Evolutionary conservation across 2,888 invertebrate genomes (phyloP).

Genomic region (Tenthredo amoena): DNA sequence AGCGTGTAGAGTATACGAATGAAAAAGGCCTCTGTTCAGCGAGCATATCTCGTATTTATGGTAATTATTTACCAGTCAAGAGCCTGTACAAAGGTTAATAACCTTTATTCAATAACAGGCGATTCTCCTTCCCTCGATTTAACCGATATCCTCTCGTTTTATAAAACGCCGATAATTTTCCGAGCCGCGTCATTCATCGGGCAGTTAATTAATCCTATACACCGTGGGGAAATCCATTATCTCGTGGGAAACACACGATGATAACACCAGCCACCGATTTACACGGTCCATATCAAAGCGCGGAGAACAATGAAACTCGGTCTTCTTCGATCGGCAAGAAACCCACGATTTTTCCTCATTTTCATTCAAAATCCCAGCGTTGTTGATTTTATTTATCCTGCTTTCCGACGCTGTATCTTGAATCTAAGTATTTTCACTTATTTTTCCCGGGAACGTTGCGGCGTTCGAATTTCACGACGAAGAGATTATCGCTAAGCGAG

Average conservation of each 20-base stretch:
- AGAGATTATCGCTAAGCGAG: conserved; percentile 27
- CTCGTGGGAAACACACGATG: background rate
- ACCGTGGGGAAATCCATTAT: background rate
- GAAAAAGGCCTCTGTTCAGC: conserved; percentile 11
- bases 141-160: background rate
- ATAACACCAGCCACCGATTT: background rate
- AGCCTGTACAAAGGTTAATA: background rate
- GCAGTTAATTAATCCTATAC: conserved; percentile 14
- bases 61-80: conserved; percentile 16
- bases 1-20: background rate
- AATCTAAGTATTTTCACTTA: background rate
- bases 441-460: background rate
- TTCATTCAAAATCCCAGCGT: background rate
- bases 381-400: background rate
- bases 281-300: background rate
- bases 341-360: background rate
- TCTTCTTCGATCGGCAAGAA: background rate
- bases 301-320: background rate
- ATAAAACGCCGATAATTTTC: conserved; percentile 15
- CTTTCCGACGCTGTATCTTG: background rate
- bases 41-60: conserved; percentile 13
- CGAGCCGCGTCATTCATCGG: conserved; percentile 1
- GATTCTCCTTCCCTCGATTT: background rate
- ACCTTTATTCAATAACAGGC: conserved; percentile 19
- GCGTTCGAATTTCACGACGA: background rate